Conservation (phyloP, 1,140 invertebrate genomes). For the Eubasilissa regina region DNA sequence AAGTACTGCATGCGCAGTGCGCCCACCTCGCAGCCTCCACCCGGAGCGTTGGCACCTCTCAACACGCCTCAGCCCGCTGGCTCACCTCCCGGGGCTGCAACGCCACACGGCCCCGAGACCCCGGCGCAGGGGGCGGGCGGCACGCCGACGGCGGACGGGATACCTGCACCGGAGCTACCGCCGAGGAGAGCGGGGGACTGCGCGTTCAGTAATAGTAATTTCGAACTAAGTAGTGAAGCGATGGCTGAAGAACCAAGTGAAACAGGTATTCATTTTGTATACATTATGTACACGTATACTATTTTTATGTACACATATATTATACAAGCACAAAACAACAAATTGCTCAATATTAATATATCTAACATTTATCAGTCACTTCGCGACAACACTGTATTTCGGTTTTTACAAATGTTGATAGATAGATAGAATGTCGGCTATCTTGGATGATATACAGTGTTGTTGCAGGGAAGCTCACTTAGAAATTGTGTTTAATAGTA, state of each 20-base stretch:
- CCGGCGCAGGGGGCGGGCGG: slow-evolving; percentile 62
- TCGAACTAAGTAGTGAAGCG: slow-evolving; percentile 60
- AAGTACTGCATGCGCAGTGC: slow-evolving; percentile 86
- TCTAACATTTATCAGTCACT: too few species aligned
- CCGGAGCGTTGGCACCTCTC: slow-evolving; percentile 67
- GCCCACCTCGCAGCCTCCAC: slow-evolving; percentile 73
- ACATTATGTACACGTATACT: too few species aligned
- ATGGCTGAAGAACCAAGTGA: slow-evolving; percentile 55
- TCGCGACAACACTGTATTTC: too few species aligned
- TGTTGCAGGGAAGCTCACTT: too few species aligned
- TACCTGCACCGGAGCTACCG: slow-evolving; percentile 67
- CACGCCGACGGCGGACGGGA: slow-evolving; percentile 43
- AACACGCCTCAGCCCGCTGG: slow-evolving; percentile 37
- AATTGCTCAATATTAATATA: too few species aligned
- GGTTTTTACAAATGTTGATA: too few species aligned
- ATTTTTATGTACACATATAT: too few species aligned
- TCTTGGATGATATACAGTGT: too few species aligned
- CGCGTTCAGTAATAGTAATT: slow-evolving; percentile 68
- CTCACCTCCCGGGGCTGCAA: slow-evolving; percentile 19
- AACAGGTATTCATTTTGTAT: slow-evolving; percentile 37
- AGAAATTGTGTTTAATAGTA: too few species aligned
- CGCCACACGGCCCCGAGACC: slow-evolving; percentile 57
- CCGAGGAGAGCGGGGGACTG: slow-evolving; percentile 65
- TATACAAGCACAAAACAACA: too few species aligned
- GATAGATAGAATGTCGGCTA: too few species aligned